phyloP scores from a whole-genome alignment of 1,140 invertebrate species.

The Aphelenchoides besseyi region DNA sequence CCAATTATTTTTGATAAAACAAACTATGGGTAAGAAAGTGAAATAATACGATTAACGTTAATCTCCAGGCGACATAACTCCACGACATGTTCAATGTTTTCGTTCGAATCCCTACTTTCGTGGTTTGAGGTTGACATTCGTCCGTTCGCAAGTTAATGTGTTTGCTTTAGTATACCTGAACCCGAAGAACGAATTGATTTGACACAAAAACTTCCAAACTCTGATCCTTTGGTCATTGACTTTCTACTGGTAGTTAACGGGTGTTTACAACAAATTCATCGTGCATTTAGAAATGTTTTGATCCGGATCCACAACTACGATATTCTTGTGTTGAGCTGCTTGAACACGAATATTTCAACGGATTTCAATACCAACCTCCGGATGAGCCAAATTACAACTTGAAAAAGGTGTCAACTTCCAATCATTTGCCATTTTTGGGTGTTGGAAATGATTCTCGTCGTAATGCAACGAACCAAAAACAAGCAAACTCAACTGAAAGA shows the following conservation, averaged over 20 bases:
- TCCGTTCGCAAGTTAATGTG: no score
- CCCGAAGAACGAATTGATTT: conserved; percentile 68
- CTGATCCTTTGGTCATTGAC: conserved; percentile 22
- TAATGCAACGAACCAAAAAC: conserved; percentile 14
- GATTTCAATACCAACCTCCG: conserved; percentile 25
- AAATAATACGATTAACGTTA: conserved; percentile 13
- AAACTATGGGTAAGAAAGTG: conserved; percentile 70
- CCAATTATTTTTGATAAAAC: conserved; percentile 89
- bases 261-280: conserved; percentile 29
- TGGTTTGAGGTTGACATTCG: no score
- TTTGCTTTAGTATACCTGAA: conserved; percentile 83
- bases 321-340: conserved; percentile 84
- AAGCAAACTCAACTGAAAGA: conserved; percentile 14
- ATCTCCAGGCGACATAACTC: conserved; percentile 76
- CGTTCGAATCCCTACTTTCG: conserved; percentile 87
- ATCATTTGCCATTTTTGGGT: neutral
- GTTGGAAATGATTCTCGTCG: neutral
- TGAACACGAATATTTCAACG: conserved; percentile 77
- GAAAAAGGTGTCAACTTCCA: neutral
- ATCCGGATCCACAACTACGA: conserved; percentile 84
- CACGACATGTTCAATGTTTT: conserved; percentile 89
- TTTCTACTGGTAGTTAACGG: conserved; percentile 29
- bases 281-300: conserved; percentile 77
- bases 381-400: neutral
- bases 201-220: conserved; percentile 35